Evolutionary conservation across 1,140 invertebrate genomes (phyloP).

Genomic region (Metaphire vulgaris): DNA sequence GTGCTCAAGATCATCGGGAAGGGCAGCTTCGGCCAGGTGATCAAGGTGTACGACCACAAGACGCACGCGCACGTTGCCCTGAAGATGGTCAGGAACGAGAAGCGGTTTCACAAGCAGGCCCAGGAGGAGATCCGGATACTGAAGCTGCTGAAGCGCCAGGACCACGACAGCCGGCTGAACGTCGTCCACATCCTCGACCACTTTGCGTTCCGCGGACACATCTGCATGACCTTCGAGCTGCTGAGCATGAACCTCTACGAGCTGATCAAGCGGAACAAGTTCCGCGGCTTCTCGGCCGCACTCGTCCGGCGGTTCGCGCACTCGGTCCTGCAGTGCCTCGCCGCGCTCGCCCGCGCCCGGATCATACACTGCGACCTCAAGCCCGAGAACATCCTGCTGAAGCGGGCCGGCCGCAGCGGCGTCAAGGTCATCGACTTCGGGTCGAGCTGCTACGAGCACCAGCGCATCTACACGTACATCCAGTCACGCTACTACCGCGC

Average conservation of each 20-base stretch:
- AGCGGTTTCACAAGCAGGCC: constrained; percentile 57
- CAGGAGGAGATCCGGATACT: constrained; percentile 52
- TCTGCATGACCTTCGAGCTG: constrained; percentile 53
- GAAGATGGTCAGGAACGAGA: constrained; percentile 98
- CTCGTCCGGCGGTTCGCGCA: constrained; percentile 51
- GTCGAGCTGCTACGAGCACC: too few species aligned
- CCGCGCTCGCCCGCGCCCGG: constrained; percentile 45
- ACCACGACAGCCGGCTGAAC: constrained; percentile 55
- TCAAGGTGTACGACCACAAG: constrained; percentile 97
- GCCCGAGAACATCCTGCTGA: too few species aligned
- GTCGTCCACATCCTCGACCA: constrained; percentile 94
- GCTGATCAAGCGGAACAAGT: constrained; percentile 53
- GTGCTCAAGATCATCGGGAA: constrained; percentile 87
- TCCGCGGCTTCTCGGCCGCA: constrained; percentile 51
- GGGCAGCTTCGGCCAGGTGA: constrained; percentile 97
- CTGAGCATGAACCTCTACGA: too few species aligned
- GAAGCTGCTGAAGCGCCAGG: constrained; percentile 45
- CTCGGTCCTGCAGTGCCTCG: constrained; percentile 48
- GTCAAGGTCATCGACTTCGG: constrained; percentile 55
- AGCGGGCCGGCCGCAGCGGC: constrained; percentile 49
- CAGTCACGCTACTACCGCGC: constrained; percentile 53
- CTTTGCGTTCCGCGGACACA: constrained; percentile 76
- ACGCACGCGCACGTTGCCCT: constrained; percentile 85
- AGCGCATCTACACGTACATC: too few species aligned
- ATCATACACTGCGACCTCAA: constrained; percentile 55